A percentile compares a stretch with the other conserved stretches of the same genome.
Conservation (phyloP, 2,113 vertebrate species). For the Apus apus region DNA sequence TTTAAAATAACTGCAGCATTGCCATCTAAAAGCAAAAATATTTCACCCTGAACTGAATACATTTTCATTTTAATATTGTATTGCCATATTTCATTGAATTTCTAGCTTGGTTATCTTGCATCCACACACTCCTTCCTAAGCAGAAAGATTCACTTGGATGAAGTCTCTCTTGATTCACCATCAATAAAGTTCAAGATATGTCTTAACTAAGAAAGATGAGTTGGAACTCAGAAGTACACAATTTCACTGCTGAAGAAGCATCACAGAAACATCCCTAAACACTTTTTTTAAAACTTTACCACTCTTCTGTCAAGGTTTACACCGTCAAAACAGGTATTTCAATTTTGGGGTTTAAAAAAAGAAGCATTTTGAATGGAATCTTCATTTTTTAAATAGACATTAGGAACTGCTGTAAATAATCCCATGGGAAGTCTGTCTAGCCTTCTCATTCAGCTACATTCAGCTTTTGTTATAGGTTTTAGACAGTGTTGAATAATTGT, state of each 20-base stretch:
- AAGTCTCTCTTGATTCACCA: background rate
- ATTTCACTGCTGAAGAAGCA: background rate
- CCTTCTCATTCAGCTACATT: background rate
- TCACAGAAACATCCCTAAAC: background rate
- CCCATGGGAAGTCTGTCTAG: background rate
- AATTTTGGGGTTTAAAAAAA: background rate
- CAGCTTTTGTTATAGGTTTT: background rate
- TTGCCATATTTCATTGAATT: background rate
- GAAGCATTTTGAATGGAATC: background rate
- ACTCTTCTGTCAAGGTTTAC: background rate
- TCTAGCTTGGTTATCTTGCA: background rate
- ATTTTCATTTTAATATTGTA: background rate
- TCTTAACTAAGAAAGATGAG: background rate
- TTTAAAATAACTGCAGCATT: background rate
- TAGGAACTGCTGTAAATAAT: background rate
- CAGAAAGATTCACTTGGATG: background rate
- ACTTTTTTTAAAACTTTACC: background rate
- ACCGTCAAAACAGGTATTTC: background rate
- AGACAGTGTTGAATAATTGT: background rate
- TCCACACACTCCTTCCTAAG: background rate
- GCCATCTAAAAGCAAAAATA: background rate
- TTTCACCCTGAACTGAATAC: background rate
- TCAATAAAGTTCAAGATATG: background rate
- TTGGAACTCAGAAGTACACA: background rate
- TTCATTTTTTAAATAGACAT: background rate